Base-by-base conservation (phyloP, 2,888 invertebrate species). In the Mamestra brassicae region DNA sequence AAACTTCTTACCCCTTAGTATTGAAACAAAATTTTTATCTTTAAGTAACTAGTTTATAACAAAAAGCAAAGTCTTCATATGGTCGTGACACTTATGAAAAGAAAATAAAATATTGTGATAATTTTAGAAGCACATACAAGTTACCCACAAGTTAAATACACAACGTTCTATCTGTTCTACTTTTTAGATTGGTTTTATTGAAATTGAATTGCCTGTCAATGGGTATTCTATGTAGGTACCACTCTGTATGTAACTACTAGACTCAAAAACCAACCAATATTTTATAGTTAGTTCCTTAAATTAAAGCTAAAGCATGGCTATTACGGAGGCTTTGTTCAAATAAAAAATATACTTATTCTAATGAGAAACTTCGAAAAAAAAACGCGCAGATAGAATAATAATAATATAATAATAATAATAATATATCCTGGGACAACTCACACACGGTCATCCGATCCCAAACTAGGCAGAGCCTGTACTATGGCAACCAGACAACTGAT, bases 111-210 rank as follows among this genome's bases (percentile, higher is more conserved):
- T 42, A n/a, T 15, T 58, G 47, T 13, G 52, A 58, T 52, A 50
- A 42, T 45, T 62, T 70, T 67, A 38, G 38, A 77, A 81, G 71
- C 71, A 75, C 52, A 57, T 62, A n/a, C 62, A 76, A 61, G n/a
- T 38, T 42, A 76, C 62, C 75, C 66, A 73, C 76, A 82, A 87
- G 83, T 88, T 87, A n/a, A 61, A 62, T 62, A 84, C 83, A 83
- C 87, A 88, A 86, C 89, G 86, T 86, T 87, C 87, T 89, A 90
- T 89, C 86, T 92, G 93, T 79, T 92, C 93, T 89, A 93, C 91
- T 91, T 93, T 92, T 92, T 92, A 91, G 88, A 93, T 93, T 93
- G 92, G 89, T 92, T 89, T 92, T 92, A 92, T 91, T 92, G 90
- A 92, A 92, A 92, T 92, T 91, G 89, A 92, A 92, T 93, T 91